Base-by-base conservation (phyloP, 2,113 vertebrate species). In the Origma solitaria region DNA sequence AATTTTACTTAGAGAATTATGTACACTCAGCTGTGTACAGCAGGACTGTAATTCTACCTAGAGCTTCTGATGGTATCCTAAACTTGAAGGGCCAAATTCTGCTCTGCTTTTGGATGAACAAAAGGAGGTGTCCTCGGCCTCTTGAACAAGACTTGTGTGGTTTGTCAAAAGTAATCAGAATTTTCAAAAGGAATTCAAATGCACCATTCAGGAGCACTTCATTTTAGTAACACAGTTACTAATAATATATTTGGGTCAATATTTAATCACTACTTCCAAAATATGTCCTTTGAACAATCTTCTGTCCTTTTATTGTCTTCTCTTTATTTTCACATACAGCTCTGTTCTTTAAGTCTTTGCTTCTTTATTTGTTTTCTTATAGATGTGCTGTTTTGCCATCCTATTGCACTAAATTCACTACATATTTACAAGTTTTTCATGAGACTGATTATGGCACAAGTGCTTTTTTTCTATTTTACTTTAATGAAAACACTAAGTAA, bases 1-100 rank as follows among this genome's bases (percentile, higher is more conserved):
- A 87, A 90, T 88, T 92, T 96, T 76, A 83, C 73, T 65, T 79
- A 66, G 73, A 88, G 89, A 80, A 94, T 95, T 96, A 62, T 15
- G 94, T 80, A 92, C 65, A 66, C 50, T 76, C 69, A 66, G 56
- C 90, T 95, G 82, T 40, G 64, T 66, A 88, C 56, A 86, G 79
- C 78, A 69, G 69, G 75, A 38, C 75, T 57, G 38, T 60, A 81
- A 92, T 80, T 94, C 85, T 61, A 2, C 37, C 69, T 77, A 37
- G 31, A 81, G 79, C 47, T 94, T 86, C 87, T 86, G 75, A 89
- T 58, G 57, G 62, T 60, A 86, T 69, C 68, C 69, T 66, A 60
- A 85, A 84, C 28, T 62, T 54, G 31, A 86, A 42, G 30, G 79
- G 70, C 45, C 30, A 65, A 42, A 89, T 84, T 71, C 50, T 81